These are phyloP conservation scores for Melanotaenia pygmaea DNA, from an alignment of 2,797 vertebrate genomes.

Conservation along the genomic window DNA sequence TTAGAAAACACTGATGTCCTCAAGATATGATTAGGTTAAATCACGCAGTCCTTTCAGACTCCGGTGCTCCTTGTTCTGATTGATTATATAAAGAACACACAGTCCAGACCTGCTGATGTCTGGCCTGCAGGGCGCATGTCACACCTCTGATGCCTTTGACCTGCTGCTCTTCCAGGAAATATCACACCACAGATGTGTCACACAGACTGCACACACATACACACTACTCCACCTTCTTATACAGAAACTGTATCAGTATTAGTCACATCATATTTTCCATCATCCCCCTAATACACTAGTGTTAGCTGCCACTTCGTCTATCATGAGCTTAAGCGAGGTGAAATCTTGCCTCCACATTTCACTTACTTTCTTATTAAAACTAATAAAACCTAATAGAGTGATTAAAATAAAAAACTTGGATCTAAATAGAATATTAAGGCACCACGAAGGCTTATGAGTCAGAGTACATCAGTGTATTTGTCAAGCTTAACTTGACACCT, in stretches of 20 bases:
- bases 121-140: conserved; percentile 51
- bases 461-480: background rate
- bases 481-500: background rate
- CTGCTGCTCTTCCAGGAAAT: conserved; percentile 19
- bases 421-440: background rate
- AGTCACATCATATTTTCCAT: conserved; percentile 11
- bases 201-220: background rate
- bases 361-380: background rate
- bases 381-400: background rate
- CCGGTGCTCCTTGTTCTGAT: conserved; percentile 28
- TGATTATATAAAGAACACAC: conserved; percentile 38
- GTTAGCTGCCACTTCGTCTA: background rate
- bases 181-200: conserved; percentile 7
- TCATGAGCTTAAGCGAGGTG: background rate
- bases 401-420: background rate
- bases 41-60: conserved; percentile 7
- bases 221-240: background rate
- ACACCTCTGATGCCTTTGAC: conserved; percentile 52
- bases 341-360: background rate
- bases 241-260: background rate
- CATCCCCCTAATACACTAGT: background rate
- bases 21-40: background rate
- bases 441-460: background rate
- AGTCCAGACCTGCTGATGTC: conserved; percentile 47
- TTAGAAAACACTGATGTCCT: background rate